Percentiles rank a stretch among this genome's conserved stretches.
These are phyloP conservation scores for Cephalopachus bancanus DNA, from an alignment of 2,797 vertebrate species.

Conservation along the genomic window DNA sequence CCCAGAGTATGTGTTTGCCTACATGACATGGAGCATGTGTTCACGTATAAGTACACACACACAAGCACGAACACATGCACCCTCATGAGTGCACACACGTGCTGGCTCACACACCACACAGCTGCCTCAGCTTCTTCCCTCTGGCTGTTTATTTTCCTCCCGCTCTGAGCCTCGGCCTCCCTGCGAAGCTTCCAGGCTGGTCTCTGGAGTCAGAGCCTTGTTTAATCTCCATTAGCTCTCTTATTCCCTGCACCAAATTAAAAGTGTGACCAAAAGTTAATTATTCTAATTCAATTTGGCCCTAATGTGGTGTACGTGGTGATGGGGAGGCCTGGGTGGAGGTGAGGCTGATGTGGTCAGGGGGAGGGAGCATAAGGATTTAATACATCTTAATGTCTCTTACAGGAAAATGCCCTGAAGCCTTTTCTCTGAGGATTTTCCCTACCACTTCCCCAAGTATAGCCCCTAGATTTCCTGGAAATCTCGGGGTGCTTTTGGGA, in stretches of 20 bases:
- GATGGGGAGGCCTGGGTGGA: constrained; percentile 34
- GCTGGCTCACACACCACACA: no score
- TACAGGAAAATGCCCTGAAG: not conserved
- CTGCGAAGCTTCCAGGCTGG: not conserved
- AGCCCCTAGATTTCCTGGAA: constrained; percentile 40
- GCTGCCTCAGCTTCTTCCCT: not conserved
- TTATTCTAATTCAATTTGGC: constrained; percentile 84
- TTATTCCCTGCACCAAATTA: constrained; percentile 82
- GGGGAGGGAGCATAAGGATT: constrained; percentile 8
- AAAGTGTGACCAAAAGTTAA: constrained; percentile 84
- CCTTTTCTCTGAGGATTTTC: not conserved
- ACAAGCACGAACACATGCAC: fast-evolving
- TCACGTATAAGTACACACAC: not conserved
- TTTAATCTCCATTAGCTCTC: constrained; percentile 80
- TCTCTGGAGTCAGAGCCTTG: constrained; percentile 68
- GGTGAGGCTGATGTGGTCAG: constrained; percentile 12
- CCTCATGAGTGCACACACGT: fast-evolving
- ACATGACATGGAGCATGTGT: not conserved
- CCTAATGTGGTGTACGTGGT: constrained; percentile 54
- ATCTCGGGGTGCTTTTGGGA: not conserved
- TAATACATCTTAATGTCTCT: constrained; percentile 46
- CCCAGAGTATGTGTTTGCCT: fast-evolving
- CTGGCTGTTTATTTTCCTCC: not conserved
- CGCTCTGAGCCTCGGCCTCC: not conserved
- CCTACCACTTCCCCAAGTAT: not conserved